Evolutionary conservation across 2,797 vertebrate genomes (phyloP).

Genomic region (Anomalospiza imberbis): DNA sequence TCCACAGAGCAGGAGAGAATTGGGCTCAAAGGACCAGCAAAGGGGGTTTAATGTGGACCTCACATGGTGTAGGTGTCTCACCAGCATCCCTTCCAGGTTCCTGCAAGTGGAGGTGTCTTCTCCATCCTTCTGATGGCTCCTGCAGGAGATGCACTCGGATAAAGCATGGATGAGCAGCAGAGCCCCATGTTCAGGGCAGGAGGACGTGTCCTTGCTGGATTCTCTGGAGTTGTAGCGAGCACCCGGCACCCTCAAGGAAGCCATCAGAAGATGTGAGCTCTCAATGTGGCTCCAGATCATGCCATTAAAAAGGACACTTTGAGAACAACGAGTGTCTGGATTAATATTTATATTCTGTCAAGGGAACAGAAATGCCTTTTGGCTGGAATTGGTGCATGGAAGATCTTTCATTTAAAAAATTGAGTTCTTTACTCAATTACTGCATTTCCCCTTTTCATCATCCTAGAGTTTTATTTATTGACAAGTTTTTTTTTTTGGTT

Average conservation of each 20-base stretch:
- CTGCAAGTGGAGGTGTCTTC: neutral
- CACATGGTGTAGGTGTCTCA: neutral
- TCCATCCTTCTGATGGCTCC: neutral
- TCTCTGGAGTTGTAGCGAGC: neutral
- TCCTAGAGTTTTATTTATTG: neutral
- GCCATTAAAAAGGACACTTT: neutral
- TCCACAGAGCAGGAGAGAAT: neutral
- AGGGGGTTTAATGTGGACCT: neutral
- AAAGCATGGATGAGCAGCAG: neutral
- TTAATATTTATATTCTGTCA: conserved; percentile 37
- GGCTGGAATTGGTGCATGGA: neutral
- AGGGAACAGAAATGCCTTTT: conserved; percentile 27
- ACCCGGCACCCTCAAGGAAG: neutral
- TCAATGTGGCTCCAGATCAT: neutral
- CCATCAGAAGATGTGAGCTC: neutral
- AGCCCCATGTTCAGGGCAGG: neutral
- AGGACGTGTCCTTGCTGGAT: neutral
- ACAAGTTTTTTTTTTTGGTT: neutral
- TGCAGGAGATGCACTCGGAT: rapidly evolving
- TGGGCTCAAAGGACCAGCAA: rapidly evolving
- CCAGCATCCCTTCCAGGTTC: neutral
- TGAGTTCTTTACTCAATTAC: neutral
- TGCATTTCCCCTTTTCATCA: neutral
- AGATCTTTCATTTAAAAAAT: conserved; percentile 25
- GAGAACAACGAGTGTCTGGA: conserved; percentile 28